phyloP scores from a whole-genome alignment of 2,113 vertebrate species.

The Columba livia region DNA sequence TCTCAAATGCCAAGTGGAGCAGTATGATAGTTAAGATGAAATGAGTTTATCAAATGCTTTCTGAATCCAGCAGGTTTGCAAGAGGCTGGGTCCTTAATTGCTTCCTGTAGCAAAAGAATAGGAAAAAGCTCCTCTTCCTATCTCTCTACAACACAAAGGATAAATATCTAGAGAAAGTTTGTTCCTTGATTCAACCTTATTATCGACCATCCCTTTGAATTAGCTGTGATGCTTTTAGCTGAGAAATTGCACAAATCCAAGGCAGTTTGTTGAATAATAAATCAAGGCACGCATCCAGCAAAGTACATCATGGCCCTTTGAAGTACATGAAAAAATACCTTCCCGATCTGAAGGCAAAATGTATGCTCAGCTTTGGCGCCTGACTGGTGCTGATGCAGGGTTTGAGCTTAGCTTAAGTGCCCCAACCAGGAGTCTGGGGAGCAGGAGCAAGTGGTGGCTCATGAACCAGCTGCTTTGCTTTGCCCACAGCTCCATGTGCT shows the following conservation, averaged over 20 bases:
- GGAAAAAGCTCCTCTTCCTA: not conserved
- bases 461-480: not conserved
- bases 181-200: not conserved
- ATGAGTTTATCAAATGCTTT: not conserved
- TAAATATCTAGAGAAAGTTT: not conserved
- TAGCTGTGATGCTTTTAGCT: conserved; percentile 36
- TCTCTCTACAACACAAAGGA: not conserved
- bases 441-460: not conserved
- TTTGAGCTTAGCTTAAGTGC: not conserved
- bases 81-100: not conserved
- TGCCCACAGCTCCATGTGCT: not conserved
- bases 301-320: not conserved
- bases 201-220: not conserved
- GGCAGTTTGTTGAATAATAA: conserved; percentile 28
- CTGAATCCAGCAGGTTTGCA: not conserved
- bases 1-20: not conserved
- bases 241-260: not conserved
- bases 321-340: not conserved
- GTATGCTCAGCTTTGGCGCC: not conserved
- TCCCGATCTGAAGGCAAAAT: not conserved
- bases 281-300: not conserved
- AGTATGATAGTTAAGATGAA: not conserved
- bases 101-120: not conserved
- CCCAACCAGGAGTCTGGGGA: not conserved
- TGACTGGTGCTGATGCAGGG: not conserved